phyloP scores from a whole-genome alignment of 2,113 vertebrate genomes.

The Piaya cayana region DNA sequence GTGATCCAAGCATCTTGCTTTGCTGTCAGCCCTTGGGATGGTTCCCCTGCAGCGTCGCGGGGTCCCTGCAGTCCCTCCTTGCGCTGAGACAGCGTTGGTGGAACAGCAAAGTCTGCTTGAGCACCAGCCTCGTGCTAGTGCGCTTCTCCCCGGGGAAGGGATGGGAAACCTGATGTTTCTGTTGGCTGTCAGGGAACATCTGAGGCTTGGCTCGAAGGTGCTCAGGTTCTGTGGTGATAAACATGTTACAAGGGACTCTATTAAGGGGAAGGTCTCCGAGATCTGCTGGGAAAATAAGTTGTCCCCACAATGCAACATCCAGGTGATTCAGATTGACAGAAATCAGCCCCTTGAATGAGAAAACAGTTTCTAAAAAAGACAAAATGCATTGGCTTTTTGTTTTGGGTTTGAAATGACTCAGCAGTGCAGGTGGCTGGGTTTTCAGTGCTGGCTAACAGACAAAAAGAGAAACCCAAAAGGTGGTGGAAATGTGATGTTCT shows the following conservation, averaged over 20 bases:
- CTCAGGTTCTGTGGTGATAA: fast-evolving
- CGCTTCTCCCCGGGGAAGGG: background rate
- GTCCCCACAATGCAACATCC: fast-evolving
- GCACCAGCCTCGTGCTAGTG: fast-evolving
- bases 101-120: background rate
- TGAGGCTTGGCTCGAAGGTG: background rate
- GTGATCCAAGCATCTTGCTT: fast-evolving
- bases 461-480: background rate
- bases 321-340: background rate
- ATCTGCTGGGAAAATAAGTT: background rate
- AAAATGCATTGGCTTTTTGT: background rate
- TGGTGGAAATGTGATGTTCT: background rate
- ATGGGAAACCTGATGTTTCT: fast-evolving
- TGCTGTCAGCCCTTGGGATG: background rate
- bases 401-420: background rate
- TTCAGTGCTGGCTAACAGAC: background rate
- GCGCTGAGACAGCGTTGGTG: fast-evolving
- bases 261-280: background rate
- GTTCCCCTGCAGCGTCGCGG: background rate
- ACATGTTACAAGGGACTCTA: fast-evolving
- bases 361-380: background rate
- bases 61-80: background rate
- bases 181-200: fast-evolving
- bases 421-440: background rate
- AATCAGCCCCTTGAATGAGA: background rate